Base-by-base conservation (phyloP, 2,113 vertebrate genomes). In the Silurus glanis region DNA sequence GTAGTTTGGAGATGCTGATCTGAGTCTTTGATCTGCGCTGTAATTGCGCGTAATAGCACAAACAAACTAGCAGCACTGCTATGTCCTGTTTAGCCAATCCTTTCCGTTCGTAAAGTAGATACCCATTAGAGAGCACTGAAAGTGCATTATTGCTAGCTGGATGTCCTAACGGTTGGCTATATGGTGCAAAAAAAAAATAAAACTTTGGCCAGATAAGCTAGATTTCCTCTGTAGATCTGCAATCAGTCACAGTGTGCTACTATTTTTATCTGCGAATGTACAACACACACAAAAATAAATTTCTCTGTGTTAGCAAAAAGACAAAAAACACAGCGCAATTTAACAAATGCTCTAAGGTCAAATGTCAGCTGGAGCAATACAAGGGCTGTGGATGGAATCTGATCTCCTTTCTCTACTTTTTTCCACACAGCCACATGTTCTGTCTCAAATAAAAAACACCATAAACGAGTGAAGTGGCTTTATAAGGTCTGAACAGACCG, bases 41-140 rank as follows among this genome's bases (percentile, higher is more conserved):
- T 83, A 83, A 88, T 83, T 55, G 37, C 47, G 5, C 74, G 28
- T 9, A 79, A 83, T 74, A 83, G 61, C 25, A 71, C 53, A 83
- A 83, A 83, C 75, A 72, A 83, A 55, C 17, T 47, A 23, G 14
- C 37, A 61, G n/a, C n/a, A 13, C 21, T 49, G 47, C 37, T 47
- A 84, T 80, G 66, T 80, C 76, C 82, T 87, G 58, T 87, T 80
- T 84, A 80, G 74, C 45, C 25, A 3, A 56, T 10, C 55, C 66
- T 56, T 71, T 66, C 76, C 76, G 53, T 71, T 81, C 67, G 76
- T 10, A 84, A 14, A n/a, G 37, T 67, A 67, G 67, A 88, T 64
- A 23, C 53, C 79, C 53, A 80, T 66, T 62, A 21, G 12, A 37
- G 51, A 2, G 51, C 66, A 69, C 2, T 5, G 28, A 78, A 19